Percentiles rank a stretch among this genome's conserved stretches.
These are phyloP conservation scores for Diabrotica balteata DNA, from an alignment of 2,888 invertebrate genomes.

Conservation along the genomic window DNA sequence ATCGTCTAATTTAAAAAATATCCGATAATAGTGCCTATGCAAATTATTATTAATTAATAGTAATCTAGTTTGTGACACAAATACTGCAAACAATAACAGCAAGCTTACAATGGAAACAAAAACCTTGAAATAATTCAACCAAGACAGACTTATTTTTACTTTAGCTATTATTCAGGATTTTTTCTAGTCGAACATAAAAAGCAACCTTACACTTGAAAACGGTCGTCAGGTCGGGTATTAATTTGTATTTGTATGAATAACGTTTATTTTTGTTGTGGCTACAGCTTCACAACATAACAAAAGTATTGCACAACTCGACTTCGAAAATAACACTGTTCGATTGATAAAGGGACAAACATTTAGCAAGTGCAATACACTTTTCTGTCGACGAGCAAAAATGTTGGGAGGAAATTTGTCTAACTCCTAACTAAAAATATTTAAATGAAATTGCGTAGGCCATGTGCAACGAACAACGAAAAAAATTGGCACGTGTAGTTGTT, in stretches of 20 bases:
- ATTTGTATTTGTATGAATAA: not conserved
- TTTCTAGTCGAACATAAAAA: not conserved
- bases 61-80: too few relatives aligned
- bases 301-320: not conserved
- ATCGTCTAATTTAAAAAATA: too few relatives aligned
- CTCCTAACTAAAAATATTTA: conserved; percentile 1
- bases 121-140: conserved; percentile 1
- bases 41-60: too few relatives aligned
- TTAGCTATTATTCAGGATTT: not conserved
- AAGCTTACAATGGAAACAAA: not conserved
- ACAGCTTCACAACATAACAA: conserved; percentile 1
- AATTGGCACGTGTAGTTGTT: conserved; percentile 20
- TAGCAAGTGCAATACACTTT: conserved; percentile 2
- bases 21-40: too few relatives aligned
- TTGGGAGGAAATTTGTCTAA: not conserved
- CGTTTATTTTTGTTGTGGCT: not conserved
- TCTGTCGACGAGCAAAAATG: not conserved
- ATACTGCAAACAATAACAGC: not conserved
- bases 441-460: conserved; percentile 15
- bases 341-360: not conserved
- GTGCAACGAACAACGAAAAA: conserved; percentile 2
- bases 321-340: not conserved
- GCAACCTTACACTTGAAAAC: not conserved
- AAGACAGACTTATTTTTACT: not conserved
- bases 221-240: not conserved